A percentile compares a stretch with the other conserved stretches of the same genome.
Conservation (phyloP, 2,797 vertebrate species). For the Holocentrus rufus region DNA sequence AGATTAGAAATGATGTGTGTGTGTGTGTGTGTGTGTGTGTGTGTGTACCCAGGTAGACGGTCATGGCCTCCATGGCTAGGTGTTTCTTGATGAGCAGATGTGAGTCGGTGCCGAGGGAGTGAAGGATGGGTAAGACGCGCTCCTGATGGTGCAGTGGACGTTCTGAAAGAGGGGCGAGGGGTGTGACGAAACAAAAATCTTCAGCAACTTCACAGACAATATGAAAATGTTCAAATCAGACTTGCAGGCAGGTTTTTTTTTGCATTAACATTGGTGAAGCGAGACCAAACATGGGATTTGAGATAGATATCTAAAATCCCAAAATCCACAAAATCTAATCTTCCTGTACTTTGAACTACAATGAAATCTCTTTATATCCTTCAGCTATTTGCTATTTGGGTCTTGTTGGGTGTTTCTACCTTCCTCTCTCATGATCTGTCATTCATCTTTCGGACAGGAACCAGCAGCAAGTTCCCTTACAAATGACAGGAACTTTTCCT, state of each 20-base stretch:
- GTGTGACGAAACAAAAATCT: background rate
- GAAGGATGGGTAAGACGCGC: constrained; percentile 90
- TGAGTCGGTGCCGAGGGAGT: constrained; percentile 87
- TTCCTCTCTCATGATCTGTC: background rate
- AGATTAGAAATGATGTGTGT: background rate
- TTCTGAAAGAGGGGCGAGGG: too few species aligned
- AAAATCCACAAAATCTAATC: too few species aligned
- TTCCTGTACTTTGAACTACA: too few species aligned
- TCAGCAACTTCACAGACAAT: too few species aligned
- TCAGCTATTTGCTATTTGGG: background rate
- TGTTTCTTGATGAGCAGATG: constrained; percentile 92
- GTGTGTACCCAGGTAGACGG: constrained; percentile 86
- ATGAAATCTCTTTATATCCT: background rate
- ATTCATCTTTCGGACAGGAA: background rate
- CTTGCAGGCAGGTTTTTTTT: background rate
- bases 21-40: constrained; percentile 1
- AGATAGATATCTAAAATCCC: too few species aligned
- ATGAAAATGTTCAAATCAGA: too few species aligned
- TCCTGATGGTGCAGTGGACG: constrained; percentile 92
- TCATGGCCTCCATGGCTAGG: constrained; percentile 88
- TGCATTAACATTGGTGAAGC: background rate
- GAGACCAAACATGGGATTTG: background rate
- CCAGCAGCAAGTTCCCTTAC: background rate
- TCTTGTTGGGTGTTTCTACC: too few species aligned
- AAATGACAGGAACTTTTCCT: constrained; percentile 29